phyloP scores from a whole-genome alignment of 2,113 vertebrate species.

The Sebastes fasciatus region DNA sequence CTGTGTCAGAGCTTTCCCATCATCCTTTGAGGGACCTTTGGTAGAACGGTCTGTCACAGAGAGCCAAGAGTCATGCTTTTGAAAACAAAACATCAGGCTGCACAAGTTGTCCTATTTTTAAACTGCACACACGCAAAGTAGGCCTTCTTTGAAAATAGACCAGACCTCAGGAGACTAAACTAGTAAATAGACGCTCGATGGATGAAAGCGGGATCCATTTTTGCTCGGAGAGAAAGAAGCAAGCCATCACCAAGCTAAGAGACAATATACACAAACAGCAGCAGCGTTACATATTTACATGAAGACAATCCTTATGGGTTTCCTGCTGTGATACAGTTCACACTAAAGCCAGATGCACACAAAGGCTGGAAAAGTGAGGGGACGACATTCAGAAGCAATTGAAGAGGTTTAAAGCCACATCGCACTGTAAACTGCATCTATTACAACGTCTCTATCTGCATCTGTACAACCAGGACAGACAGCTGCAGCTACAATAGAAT shows the following conservation, averaged over 20 bases:
- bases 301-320: not conserved
- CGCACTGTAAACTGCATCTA: not conserved
- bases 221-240: not conserved
- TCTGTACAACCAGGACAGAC: not conserved
- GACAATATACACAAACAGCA: not conserved
- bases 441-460: not conserved
- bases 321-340: not conserved
- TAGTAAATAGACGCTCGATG: conserved; percentile 33
- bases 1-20: conserved; percentile 58
- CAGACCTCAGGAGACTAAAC: conserved; percentile 52
- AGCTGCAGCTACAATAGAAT: conserved; percentile 11
- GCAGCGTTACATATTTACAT: not conserved
- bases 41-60: conserved; percentile 69
- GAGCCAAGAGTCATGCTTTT: conserved; percentile 59
- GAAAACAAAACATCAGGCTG: not conserved
- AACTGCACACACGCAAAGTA: conserved; percentile 4
- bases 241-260: not conserved
- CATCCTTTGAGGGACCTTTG: conserved; percentile 70
- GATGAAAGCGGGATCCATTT: conserved; percentile 12
- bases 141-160: conserved; percentile 52
- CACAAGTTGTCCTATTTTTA: conserved; percentile 28
- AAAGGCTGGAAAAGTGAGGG: not conserved
- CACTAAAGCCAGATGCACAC: not conserved
- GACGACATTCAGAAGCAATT: not conserved
- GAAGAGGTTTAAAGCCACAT: not conserved